A percentile compares a stretch with the other conserved stretches of the same genome.
phyloP scores from a whole-genome alignment of 1,140 invertebrate genomes.

The Cotesia chilonis region DNA sequence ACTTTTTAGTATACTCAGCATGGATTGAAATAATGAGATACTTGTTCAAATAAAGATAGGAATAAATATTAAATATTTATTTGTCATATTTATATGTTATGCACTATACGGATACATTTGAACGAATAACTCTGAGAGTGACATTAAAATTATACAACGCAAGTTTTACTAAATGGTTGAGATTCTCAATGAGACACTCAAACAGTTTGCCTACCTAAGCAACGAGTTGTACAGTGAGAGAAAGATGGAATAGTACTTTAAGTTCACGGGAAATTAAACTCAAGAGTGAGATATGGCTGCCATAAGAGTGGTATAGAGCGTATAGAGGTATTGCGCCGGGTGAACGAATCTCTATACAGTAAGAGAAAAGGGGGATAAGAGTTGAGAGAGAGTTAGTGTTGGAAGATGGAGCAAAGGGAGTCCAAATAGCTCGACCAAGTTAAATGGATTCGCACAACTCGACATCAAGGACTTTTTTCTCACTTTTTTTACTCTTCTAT shows the following conservation, averaged over 20 bases:
- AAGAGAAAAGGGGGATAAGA: too few species aligned
- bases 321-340: slow-evolving; percentile 14
- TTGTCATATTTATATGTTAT: too few species aligned
- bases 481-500: too few species aligned
- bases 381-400: background rate
- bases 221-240: background rate
- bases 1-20: too few species aligned
- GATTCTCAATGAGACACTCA: slow-evolving; percentile 14
- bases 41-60: too few species aligned
- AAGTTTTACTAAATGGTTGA: too few species aligned
- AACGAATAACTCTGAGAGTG: too few species aligned
- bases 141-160: too few species aligned
- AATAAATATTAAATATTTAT: too few species aligned
- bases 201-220: slow-evolving; percentile 7
- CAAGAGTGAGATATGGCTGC: slow-evolving; percentile 29
- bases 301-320: slow-evolving; percentile 18
- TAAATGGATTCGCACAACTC: slow-evolving; percentile 26
- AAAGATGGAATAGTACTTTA: slow-evolving; percentile 13
- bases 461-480: slow-evolving; percentile 1
- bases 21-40: too few species aligned
- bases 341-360: too few species aligned
- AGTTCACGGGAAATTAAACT: slow-evolving; percentile 34
- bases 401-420: slow-evolving; percentile 9
- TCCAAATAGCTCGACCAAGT: slow-evolving; percentile 26
- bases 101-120: too few species aligned